Evolutionary conservation across 2,113 vertebrate genomes (phyloP).

Genomic region (Anhinga rufa): DNA sequence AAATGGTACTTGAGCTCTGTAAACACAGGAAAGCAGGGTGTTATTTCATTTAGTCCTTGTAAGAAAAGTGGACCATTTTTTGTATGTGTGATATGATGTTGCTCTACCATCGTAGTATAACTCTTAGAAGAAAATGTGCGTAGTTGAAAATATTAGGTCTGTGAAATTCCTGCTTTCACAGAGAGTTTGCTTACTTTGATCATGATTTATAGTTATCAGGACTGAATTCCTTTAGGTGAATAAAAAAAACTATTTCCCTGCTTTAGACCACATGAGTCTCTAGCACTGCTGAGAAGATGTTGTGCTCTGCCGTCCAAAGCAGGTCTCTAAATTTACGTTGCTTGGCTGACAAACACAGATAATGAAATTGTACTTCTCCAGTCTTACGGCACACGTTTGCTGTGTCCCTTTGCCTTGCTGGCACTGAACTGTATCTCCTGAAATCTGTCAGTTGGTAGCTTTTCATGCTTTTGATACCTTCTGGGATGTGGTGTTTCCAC

Average conservation of each 20-base stretch:
- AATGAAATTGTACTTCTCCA: not conserved
- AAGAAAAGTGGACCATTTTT: not conserved
- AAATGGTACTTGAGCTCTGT: not conserved
- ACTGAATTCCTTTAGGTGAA: not conserved
- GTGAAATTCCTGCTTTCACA: not conserved
- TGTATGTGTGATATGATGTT: not conserved
- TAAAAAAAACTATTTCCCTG: not conserved
- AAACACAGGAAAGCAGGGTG: not conserved
- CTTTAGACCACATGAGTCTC: not conserved
- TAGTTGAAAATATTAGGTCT: not conserved
- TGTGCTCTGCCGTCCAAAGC: not conserved
- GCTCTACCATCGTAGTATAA: not conserved
- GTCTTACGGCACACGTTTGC: not conserved
- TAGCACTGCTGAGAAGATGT: not conserved
- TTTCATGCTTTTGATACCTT: not conserved
- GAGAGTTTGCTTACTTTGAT: not conserved
- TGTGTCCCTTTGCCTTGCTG: not conserved
- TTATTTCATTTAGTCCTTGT: not conserved
- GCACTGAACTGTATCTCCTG: not conserved
- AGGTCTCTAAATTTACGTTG: not conserved
- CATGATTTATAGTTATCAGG: not conserved
- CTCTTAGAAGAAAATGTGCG: not conserved
- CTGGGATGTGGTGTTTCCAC: not conserved
- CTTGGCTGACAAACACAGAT: not conserved
- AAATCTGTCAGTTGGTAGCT: not conserved